These are phyloP conservation scores for Notiomystis cincta DNA, from an alignment of 2,113 vertebrate genomes.

Conservation along the genomic window DNA sequence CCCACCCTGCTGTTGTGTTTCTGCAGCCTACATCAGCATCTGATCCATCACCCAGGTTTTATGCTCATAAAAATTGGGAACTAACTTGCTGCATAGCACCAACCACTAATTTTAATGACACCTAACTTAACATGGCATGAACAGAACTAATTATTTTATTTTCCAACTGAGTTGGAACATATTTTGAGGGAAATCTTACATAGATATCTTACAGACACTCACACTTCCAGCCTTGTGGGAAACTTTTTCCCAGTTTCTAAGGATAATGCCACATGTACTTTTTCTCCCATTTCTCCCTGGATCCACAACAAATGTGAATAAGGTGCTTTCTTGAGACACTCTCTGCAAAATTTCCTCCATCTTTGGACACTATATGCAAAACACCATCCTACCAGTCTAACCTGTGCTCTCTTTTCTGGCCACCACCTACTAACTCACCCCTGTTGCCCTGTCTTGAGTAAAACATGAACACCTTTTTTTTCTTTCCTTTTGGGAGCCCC, in stretches of 20 bases:
- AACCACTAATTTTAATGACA: background rate
- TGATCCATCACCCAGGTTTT: background rate
- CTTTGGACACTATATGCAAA: background rate
- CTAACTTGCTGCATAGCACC: background rate
- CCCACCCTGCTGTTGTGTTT: background rate
- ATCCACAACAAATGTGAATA: background rate
- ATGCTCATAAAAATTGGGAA: background rate
- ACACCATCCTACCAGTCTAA: rapidly evolving
- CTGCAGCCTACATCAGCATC: background rate
- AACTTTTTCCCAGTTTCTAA: background rate
- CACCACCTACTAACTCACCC: background rate
- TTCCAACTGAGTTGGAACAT: background rate
- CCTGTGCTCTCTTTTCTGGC: background rate
- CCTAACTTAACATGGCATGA: background rate
- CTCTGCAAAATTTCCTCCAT: background rate
- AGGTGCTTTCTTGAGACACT: background rate
- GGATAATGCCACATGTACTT: background rate
- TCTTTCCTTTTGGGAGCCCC: background rate
- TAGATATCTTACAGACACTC: background rate
- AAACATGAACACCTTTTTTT: background rate
- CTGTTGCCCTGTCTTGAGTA: background rate
- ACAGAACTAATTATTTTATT: background rate
- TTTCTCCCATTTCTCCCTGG: background rate
- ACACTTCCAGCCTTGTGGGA: background rate
- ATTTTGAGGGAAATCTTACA: background rate